A percentile compares a stretch with the other conserved stretches of the same genome.
These are phyloP conservation scores for Borostomias antarcticus DNA, from an alignment of 2,797 vertebrate species.

Conservation along the genomic window DNA sequence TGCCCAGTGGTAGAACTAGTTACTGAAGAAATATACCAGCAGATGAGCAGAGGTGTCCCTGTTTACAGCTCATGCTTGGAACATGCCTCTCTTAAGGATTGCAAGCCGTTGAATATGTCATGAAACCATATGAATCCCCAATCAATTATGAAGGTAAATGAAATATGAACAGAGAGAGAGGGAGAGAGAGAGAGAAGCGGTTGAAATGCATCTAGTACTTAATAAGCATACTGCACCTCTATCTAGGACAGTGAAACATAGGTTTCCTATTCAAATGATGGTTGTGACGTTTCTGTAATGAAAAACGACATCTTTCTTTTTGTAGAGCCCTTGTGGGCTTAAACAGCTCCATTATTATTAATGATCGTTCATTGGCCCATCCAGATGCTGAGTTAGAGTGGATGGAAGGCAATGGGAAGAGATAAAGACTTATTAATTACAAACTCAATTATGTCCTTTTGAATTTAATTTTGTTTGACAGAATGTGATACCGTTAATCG, in stretches of 20 bases:
- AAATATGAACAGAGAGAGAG: conserved; percentile 35
- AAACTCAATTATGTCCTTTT: conserved; percentile 85
- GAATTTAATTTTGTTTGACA: conserved; percentile 80
- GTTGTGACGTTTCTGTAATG: conserved; percentile 76
- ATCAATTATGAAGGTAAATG: conserved; percentile 46
- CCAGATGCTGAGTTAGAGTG: conserved; percentile 76
- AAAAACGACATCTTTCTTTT: conserved; percentile 81
- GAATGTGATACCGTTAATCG: conserved; percentile 66
- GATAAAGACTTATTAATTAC: conserved; percentile 85
- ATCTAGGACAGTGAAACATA: conserved; percentile 75
- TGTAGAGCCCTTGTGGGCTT: conserved; percentile 80
- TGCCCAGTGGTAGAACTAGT: no score
- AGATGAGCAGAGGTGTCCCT: conserved; percentile 7
- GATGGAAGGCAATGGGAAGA: conserved; percentile 64
- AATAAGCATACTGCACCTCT: conserved; percentile 67
- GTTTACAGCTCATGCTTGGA: conserved; percentile 30
- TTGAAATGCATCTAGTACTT: conserved; percentile 51
- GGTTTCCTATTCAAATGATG: conserved; percentile 73
- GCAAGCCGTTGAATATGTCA: conserved; percentile 27
- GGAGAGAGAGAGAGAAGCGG: conserved; percentile 10
- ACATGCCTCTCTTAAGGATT: conserved; percentile 42
- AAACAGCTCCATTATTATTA: conserved; percentile 90
- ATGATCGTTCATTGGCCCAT: conserved; percentile 84
- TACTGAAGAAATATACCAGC: no score
- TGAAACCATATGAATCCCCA: conserved; percentile 39